Base-by-base conservation (phyloP, 2,113 vertebrate genomes). In the Cairina moschata region DNA sequence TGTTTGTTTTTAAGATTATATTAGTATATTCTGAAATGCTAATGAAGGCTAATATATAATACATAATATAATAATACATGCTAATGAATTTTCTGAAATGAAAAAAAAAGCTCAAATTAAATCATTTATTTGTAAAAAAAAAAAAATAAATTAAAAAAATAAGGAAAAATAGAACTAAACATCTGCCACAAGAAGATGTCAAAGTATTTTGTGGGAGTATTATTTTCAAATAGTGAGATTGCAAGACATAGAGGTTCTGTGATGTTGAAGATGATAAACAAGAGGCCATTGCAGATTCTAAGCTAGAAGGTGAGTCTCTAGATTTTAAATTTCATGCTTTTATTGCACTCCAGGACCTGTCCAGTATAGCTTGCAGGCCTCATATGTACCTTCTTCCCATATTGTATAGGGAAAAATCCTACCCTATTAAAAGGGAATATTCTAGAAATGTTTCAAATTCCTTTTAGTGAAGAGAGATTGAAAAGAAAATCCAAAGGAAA, bases 401-500 rank as follows among this genome's bases (percentile, higher is more conserved):
- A 34, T 81, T 52, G 42, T 50, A 21, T 3, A 72, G 25, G 52
- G 42, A 44, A 90, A 84, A 95, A 34, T 44, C 66, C 50, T 83
- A 60, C 40, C 10, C 31, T 74, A 18, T 29, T 91, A 40, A 68
- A 91, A 89, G 46, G 66, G 68, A 83, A 38, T 96, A 91, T 86
- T 95, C 68, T 92, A 67, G 76, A 94, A 94, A 92, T 81, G 26
- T 88, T 97, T 97, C 26, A 32, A 62, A 96, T 97, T 92, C 90
- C 79, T 31, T 95, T 94, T 81, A 72, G 50, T 83, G 78, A 91
- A 91, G 78, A 81, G 69, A 91, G 55, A 75, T 44, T 95, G 71
- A 90, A 86, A 78, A 96, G 86, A 97, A 97, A 95, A 94, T 91
- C 74, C 81, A 28, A 69, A 80, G 76, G 82, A 94, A 96, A 88